These are phyloP conservation scores for Rhinopithecus roxellana DNA, from an alignment of 2,113 vertebrate genomes.

Conservation along the genomic window DNA sequence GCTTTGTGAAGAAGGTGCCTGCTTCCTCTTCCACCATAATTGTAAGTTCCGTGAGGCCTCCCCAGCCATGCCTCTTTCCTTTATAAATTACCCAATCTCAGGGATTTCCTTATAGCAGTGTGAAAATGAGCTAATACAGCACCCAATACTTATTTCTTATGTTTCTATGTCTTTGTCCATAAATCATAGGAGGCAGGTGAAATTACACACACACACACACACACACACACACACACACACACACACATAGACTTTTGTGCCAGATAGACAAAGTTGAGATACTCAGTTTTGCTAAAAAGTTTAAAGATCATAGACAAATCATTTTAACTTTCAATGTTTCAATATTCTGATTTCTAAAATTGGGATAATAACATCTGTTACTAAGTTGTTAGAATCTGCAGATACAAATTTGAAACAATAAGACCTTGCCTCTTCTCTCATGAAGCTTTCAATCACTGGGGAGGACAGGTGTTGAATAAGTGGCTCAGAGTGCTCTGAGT, in stretches of 20 bases:
- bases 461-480: background rate
- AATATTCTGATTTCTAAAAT: background rate
- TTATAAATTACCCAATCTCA: no score
- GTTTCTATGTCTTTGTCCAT: background rate
- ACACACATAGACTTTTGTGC: no score
- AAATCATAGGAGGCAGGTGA: background rate
- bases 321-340: background rate
- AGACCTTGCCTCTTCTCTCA: background rate
- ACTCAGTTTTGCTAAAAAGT: background rate
- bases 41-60: no score
- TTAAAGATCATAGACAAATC: background rate
- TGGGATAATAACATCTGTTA: background rate
- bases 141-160: background rate
- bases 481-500: background rate
- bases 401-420: background rate
- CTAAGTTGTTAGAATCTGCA: background rate
- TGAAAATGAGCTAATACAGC: no score
- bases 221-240: fast-evolving
- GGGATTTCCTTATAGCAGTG: no score
- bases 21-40: no score
- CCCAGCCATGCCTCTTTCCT: no score
- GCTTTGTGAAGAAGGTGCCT: no score
- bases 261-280: background rate
- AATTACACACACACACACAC: background rate
- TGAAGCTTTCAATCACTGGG: background rate